Base-by-base conservation (phyloP, 2,797 vertebrate species). In the Enteromius argenteus region DNA sequence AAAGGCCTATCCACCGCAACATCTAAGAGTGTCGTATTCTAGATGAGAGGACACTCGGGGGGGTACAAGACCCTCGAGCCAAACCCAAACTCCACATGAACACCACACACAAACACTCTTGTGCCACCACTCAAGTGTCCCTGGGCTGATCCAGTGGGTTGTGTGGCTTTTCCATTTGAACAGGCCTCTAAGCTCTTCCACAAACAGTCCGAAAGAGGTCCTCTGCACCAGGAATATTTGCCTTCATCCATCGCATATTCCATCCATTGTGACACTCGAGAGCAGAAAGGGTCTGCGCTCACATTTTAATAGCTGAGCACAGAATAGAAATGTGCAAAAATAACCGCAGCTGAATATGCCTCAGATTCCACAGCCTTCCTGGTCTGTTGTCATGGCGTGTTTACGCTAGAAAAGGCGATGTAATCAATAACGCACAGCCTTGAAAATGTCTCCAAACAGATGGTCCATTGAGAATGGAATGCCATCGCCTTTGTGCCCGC, bases 371-470 rank as follows among this genome's bases (percentile, higher is more conserved):
- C 73, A 53, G 86, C 85, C 74, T 78, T 81, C 91, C 89, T 94
- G 69, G 42, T 79, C 88, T 84, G 90, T 85, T 90, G 91, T 93
- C 89, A 85, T 88, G 46, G 88, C 85, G 86, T 85, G 89, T 87
- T 81, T 84, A 90, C 58, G 83, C 90, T 86, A 91, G 87, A 93
- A 93, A 90, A 90, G 90, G 58, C 91, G 90, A 94, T 93, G 89
- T 91, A 95, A 95, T 95, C 94, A 93, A 95, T 95, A 94, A 94
- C 87, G 83, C 88, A 87, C 92, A 94, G 92, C 93, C 94, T 94
- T 93, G 93, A 94, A 92, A 93, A 94, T 89, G 86, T 88, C 91
- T 90, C 89, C 89, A 93, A 94, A 94, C 93, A 94, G 93, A 94
- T 91, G 91, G 92, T 88, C 91, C 88, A 91, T 92, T 94, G 93